Percentiles rank a stretch among this genome's conserved stretches.
Conservation (phyloP, 1,140 invertebrate species). For the Acromyrmex heyeri region DNA sequence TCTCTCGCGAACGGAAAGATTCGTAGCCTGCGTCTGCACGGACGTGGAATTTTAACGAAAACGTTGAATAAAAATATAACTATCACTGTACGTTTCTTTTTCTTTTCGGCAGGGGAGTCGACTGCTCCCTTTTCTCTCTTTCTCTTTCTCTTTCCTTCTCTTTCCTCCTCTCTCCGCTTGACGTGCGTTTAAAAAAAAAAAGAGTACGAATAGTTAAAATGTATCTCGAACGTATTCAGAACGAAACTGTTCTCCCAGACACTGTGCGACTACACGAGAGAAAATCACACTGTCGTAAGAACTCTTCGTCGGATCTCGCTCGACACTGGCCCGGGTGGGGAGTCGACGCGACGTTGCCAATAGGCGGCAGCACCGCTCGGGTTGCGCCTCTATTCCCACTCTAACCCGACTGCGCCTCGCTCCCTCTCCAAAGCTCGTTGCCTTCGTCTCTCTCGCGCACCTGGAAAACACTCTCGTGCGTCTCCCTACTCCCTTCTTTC, state of each 20-base stretch:
- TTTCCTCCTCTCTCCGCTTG: neutral
- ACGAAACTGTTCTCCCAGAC: neutral
- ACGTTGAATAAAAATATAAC: neutral
- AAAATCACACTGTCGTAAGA: constrained; percentile 69
- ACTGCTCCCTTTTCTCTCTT: neutral
- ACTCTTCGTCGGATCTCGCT: constrained; percentile 73
- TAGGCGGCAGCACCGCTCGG: constrained; percentile 80
- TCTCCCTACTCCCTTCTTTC: neutral
- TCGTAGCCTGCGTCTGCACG: neutral
- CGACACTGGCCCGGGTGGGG: constrained; percentile 76
- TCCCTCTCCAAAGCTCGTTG: neutral
- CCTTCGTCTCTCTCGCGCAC: neutral
- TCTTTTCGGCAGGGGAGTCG: neutral
- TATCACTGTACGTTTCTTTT: neutral
- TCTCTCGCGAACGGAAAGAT: neutral
- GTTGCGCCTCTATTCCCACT: constrained; percentile 63
- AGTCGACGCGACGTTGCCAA: constrained; percentile 76
- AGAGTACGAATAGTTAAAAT: neutral
- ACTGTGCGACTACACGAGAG: constrained; percentile 54
- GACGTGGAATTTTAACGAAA: neutral
- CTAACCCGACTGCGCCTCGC: constrained; percentile 28
- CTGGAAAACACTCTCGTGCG: no score
- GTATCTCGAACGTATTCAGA: neutral
- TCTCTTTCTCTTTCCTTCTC: neutral
- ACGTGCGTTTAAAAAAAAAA: neutral